Base-by-base conservation (phyloP, 2,113 vertebrate genomes). In the Psittacus erithacus region DNA sequence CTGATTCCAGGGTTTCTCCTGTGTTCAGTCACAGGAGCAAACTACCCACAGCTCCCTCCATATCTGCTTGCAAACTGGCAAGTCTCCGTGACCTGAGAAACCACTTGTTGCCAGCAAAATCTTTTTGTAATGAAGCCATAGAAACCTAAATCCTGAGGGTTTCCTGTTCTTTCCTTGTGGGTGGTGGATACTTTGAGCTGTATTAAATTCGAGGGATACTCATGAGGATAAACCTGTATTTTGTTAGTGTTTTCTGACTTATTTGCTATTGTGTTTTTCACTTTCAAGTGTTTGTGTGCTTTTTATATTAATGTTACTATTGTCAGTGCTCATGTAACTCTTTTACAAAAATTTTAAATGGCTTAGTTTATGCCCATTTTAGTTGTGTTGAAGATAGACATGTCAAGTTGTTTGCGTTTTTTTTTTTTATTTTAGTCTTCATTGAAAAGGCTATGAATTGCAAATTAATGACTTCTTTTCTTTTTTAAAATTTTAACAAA, bases 101-200 rank as follows among this genome's bases (percentile, higher is more conserved):
- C 38, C 88, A 92, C 92, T 94, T 96, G 93, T 92, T 95, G 86
- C 69, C 55, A 82, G 39, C 25, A 65, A 47, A 83, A 57, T 11
- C 10, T 73, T 63, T 46, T 28, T 43, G 18, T 49, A 43, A 64
- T 31, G 46, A 68, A 90, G 15, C 12, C 52, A 6, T 7, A 49
- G 33, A 68, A 78, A 31, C 24, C 10, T 50, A 64, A 86, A 44
- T 79, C 55, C 50, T 29, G 39, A 78, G 52, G 17, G 62, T 6
- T 57, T 68, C 33, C 35, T 83, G 64, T 12, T 50, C 39, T 64
- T 83, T 77, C 23, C 33, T 22, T 0, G 2, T 22, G 35, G 43
- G 10, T 57, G 49, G 7, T 1, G 2, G 29, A 11, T 17, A 14
- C 19, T n/a, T 79, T 80, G 53, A 67, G 16, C 39, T 59, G 24